Base-by-base conservation (phyloP, 1,140 invertebrate genomes). In the Drosophila ohnishii region DNA sequence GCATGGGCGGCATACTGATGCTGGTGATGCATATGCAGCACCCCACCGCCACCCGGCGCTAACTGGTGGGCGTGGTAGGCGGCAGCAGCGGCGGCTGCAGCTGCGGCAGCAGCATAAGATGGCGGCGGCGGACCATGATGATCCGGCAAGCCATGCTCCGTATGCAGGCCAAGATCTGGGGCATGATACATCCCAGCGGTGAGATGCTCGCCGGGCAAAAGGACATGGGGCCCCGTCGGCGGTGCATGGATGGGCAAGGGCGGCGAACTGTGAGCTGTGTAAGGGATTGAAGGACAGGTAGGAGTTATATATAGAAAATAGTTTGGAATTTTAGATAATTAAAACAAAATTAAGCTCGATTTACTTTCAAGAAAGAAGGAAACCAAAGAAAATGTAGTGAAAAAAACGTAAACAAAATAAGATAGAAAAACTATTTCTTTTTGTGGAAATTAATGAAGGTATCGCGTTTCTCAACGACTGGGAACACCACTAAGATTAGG, bases 171-270 rank as follows among this genome's bases (percentile, higher is more conserved):
- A 35, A 91, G 50, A 48, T 91, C 90, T 8, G 87, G 86, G 2
- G 90, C 86, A 57, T 91, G 90, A 39, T 91, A 91, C 65, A 91
- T 90, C 28, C 90, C 84, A 13, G 90, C 90, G 39, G 66, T 88
- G 28, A 89, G 74, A 11, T 83, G 74, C 14, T 88, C 84, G 9
- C 78, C 75, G 6, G 85, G 85, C 35, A 80, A 22, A 22, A 86
- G 42, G 22, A 84, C 76, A 56, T 88, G 82, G 8, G 74, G 51
- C 0, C 78, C 62, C 35, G 81, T 47, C 2, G 85, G 80, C 51
- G 62, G 32, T 1, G 62, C 47, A 44, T 87, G 84, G 32, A 80
- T 59, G 13, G 80, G 78, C 48, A 85, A 32, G 16, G 85, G 85
- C 39, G 86, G 85, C 10, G 85, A 81, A n/a, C 84, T 84, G 37